Conservation (phyloP, 1,140 invertebrate genomes). For the Drosophila tani region DNA sequence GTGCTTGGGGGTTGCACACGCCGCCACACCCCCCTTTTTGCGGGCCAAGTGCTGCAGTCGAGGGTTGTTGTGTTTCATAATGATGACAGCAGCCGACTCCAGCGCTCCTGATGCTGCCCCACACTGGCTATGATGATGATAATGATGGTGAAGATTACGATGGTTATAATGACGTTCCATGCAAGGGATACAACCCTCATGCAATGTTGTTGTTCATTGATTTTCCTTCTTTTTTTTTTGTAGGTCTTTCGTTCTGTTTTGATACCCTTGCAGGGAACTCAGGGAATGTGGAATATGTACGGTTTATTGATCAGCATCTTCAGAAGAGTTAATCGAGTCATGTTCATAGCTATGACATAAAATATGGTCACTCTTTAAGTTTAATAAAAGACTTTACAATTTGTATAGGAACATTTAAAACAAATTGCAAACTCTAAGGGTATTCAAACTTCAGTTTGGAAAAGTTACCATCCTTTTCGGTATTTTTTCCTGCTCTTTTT, state of each 20-base stretch:
- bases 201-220: conserved; percentile 72
- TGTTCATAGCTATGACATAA: too few relatives aligned
- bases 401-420: background rate
- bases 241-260: background rate
- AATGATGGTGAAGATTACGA: conserved; percentile 22
- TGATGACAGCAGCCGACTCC: conserved; percentile 64
- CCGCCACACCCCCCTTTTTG: conserved; percentile 21
- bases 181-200: conserved; percentile 68
- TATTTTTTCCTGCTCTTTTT: conserved; percentile 27
- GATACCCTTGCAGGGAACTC: background rate
- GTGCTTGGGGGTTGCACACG: conserved; percentile 41
- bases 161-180: conserved; percentile 47
- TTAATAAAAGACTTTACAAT: background rate
- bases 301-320: background rate
- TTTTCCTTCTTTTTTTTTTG: conserved; percentile 37
- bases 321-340: background rate
- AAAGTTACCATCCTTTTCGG: background rate
- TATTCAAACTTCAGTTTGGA: background rate
- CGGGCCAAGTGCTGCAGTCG: conserved; percentile 61
- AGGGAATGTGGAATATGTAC: background rate
- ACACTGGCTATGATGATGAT: conserved; percentile 31
- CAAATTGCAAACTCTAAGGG: background rate
- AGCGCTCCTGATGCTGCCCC: conserved; percentile 63
- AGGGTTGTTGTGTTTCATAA: conserved; percentile 79
- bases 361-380: background rate